Evolutionary conservation across 2,113 vertebrate genomes (phyloP), one percentile per base, ranked within the genome.

Genomic region (Labrus mixtus): DNA sequence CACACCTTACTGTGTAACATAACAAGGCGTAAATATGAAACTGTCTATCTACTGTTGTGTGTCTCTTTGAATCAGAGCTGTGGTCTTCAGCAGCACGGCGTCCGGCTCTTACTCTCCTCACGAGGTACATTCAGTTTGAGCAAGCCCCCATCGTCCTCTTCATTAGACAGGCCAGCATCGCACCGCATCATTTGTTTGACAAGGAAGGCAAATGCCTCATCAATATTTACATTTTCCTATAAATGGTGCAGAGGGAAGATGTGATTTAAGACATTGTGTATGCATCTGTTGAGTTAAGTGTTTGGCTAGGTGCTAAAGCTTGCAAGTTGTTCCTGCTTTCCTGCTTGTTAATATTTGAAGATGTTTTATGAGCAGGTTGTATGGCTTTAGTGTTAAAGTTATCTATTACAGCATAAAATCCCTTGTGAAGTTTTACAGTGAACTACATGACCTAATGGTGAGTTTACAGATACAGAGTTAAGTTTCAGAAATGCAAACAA

Each of bases 151-250:
- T 91, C 91, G 11, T 85, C 87, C 59, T 96, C 94, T 81, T 95
- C 94, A 19, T 54, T 84, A 33, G 93, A 89, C 79, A 94, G 93
- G 68, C 71, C 72, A 72, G 92, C 91, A 73, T 94, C 91, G 80
- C 93, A 94, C 20, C 84, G 78, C 74, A 96, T 95, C 81, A 97
- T 96, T 83, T 96, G 95, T 84, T 95, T 93, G 90, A 97, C 94
- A 76, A 97, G 93, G 84, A 96, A 95, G 53, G 91, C 91, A 74
- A 92, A 93, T 41, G 96, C 96, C 92, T 96, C 95, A 0, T 97
- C 95, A 68, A 97, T 96, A 90, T 97, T 97, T 74, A 96, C 87
- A 46, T 95, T 95, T 66, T 96, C 95, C 96, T 97, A 77, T 51
- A 46, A 67, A 82, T 16, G 55, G 58, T 22, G 17, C 39, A 48